phyloP scores from a whole-genome alignment of 2,888 invertebrate species.

The Synanthedon formicaeformis region DNA sequence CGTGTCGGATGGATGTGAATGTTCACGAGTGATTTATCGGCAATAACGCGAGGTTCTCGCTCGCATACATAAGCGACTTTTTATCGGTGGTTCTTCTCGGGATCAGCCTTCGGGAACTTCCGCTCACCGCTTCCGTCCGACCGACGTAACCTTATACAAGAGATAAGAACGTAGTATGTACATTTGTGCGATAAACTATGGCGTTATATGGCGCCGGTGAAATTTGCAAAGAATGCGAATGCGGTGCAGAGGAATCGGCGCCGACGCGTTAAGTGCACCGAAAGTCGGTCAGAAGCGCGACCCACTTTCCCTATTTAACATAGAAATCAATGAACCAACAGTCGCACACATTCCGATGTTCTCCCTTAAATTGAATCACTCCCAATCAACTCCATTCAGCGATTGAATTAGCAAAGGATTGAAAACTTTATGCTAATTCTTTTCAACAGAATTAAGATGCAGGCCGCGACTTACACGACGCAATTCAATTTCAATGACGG shows the following conservation, averaged over 20 bases:
- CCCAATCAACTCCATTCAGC: no score
- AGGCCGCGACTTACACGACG: no score
- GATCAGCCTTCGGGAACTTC: background rate
- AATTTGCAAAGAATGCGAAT: background rate
- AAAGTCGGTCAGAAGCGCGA: conserved; percentile 15
- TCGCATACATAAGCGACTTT: background rate
- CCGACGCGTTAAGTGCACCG: conserved; percentile 4
- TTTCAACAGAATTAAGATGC: no score
- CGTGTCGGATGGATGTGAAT: background rate
- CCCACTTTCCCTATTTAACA: conserved; percentile 19
- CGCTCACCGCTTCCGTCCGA: background rate
- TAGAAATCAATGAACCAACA: conserved; percentile 18
- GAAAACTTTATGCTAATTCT: no score
- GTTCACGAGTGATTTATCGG: background rate
- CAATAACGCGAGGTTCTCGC: conserved; percentile 1
- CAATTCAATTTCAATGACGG: no score
- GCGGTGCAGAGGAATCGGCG: background rate
- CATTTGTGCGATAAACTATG: no score
- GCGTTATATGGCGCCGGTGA: no score
- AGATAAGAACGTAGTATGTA: no score
- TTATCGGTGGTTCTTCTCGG: background rate
- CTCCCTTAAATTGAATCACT: background rate
- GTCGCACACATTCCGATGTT: background rate
- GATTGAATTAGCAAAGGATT: no score
- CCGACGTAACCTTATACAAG: background rate